These are phyloP conservation scores for Melopsittacus undulatus DNA, from an alignment of 2,797 vertebrate genomes.

Conservation along the genomic window DNA sequence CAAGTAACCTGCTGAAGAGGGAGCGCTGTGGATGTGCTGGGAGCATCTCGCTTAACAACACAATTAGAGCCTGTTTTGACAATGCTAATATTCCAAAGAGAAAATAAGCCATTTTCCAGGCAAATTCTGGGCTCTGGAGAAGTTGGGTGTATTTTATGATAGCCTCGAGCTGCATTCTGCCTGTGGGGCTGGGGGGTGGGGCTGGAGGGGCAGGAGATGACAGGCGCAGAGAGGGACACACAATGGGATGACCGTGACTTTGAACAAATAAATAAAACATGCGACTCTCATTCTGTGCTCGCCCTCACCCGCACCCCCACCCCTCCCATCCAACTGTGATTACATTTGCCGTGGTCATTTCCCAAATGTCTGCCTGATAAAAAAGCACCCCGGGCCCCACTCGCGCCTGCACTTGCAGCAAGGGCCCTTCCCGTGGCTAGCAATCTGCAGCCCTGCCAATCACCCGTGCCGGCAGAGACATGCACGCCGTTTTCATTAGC, in stretches of 20 bases:
- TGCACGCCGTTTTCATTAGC: slow-evolving; percentile 65
- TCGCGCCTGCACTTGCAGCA: slow-evolving; percentile 47
- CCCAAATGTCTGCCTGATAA: slow-evolving; percentile 73
- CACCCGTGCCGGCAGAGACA: slow-evolving; percentile 56
- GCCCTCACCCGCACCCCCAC: slow-evolving; percentile 40
- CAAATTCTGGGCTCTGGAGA: neutral
- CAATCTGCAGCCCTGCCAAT: slow-evolving; percentile 70
- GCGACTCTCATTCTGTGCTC: slow-evolving; percentile 61
- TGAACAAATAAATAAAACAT: slow-evolving; percentile 84
- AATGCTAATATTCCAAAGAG: neutral
- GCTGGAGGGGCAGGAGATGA: slow-evolving; percentile 67
- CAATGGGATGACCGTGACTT: slow-evolving; percentile 80
- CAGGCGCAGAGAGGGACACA: slow-evolving; percentile 70
- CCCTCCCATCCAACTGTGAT: slow-evolving; percentile 71
- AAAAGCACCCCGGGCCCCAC: slow-evolving; percentile 60
- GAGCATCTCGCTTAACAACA: neutral
- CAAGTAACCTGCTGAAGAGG: neutral
- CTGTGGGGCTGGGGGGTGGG: slow-evolving; percentile 64
- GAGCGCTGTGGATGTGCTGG: slow-evolving; percentile 2
- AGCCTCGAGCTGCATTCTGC: slow-evolving; percentile 43
- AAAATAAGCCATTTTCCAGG: slow-evolving; percentile 24
- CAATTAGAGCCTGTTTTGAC: neutral
- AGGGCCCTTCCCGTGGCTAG: slow-evolving; percentile 74
- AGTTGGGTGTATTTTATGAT: slow-evolving; percentile 23
- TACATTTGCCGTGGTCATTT: slow-evolving; percentile 81